A percentile compares a stretch with the other conserved stretches of the same genome.
Conservation (phyloP, 37 sponge, comb jelly and placozoan genomes). For the Oopsacas minuta region DNA sequence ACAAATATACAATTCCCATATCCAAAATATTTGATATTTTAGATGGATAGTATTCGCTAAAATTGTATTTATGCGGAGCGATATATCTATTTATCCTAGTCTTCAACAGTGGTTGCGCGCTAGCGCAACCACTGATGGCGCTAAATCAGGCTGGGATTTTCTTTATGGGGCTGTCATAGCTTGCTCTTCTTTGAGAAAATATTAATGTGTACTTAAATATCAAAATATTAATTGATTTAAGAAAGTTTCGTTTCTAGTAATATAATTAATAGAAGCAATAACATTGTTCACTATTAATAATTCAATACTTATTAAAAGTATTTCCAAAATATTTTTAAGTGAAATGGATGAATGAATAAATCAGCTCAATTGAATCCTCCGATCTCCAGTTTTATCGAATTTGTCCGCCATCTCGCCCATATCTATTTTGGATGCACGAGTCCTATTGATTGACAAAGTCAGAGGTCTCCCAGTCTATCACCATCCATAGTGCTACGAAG, state of each 20-base stretch:
- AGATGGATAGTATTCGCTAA: too few species aligned
- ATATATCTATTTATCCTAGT: too few species aligned
- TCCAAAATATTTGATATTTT: too few species aligned
- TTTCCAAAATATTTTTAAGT: background rate
- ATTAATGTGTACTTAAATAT: background rate
- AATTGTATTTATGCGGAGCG: too few species aligned
- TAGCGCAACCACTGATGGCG: background rate
- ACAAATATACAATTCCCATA: too few species aligned
- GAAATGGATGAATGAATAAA: background rate
- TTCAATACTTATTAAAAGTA: background rate
- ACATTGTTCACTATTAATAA: background rate
- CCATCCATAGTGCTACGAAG: background rate
- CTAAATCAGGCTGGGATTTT: background rate
- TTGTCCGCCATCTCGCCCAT: background rate
- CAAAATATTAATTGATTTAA: background rate
- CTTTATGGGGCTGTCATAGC: background rate
- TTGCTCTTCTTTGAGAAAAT: background rate
- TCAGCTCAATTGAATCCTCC: background rate
- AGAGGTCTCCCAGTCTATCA: constrained; percentile 14
- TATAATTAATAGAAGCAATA: background rate
- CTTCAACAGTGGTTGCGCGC: background rate
- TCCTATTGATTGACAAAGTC: constrained; percentile 13
- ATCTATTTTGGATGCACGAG: background rate
- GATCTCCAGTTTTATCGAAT: background rate
- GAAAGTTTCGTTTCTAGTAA: background rate